These are phyloP conservation scores for Euleptes europaea DNA, from an alignment of 2,113 vertebrate species.

Conservation along the genomic window DNA sequence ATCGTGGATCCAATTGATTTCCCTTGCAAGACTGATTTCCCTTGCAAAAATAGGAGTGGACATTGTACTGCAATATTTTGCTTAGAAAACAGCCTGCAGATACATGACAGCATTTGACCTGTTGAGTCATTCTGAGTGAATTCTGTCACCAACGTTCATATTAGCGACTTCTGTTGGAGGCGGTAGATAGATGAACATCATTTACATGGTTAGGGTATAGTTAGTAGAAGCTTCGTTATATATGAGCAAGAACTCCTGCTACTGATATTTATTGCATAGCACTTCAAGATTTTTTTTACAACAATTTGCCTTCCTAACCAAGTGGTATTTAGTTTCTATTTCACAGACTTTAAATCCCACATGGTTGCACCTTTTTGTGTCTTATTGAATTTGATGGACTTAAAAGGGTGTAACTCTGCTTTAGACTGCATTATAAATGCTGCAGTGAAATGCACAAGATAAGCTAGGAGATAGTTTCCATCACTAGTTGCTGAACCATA, in stretches of 20 bases:
- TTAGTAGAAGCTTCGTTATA: not conserved
- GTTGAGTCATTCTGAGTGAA: not conserved
- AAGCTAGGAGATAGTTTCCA: too few relatives aligned
- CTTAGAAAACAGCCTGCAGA: not conserved
- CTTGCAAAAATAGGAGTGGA: slow-evolving; percentile 6
- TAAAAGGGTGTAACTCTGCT: too few relatives aligned
- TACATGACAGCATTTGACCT: not conserved
- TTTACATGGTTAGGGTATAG: not conserved
- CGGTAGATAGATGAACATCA: too few relatives aligned
- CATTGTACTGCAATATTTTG: not conserved
- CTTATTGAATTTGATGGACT: not conserved
- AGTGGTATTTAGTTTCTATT: not conserved
- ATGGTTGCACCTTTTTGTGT: not conserved
- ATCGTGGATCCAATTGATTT: not conserved
- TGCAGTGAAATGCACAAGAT: too few relatives aligned
- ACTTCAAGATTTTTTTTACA: not conserved
- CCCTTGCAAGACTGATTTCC: not conserved
- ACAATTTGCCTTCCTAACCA: not conserved
- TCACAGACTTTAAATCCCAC: not conserved
- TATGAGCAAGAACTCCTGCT: not conserved
- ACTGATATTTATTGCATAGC: not conserved
- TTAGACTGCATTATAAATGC: too few relatives aligned
- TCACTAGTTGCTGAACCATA: not conserved
- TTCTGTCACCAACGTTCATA: not conserved
- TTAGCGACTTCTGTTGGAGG: not conserved